These are phyloP conservation scores for Saturnia japonica DNA, from an alignment of 2,888 invertebrate genomes.

Conservation along the genomic window DNA sequence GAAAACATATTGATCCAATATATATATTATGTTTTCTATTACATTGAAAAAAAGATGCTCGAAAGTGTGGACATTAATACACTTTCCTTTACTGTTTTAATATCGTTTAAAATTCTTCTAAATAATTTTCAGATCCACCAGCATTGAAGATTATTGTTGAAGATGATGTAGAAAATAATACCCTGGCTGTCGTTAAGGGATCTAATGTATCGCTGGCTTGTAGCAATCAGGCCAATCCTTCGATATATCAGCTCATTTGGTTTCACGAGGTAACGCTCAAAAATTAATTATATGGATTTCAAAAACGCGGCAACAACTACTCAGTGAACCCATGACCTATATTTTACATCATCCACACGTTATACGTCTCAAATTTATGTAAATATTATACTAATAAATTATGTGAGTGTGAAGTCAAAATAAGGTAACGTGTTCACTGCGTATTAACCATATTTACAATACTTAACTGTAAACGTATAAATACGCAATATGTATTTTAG, in stretches of 20 bases:
- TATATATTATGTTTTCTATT: too few relatives aligned
- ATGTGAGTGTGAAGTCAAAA: background rate
- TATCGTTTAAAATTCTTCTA: background rate
- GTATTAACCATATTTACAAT: too few relatives aligned
- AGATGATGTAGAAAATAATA: constrained; percentile 52
- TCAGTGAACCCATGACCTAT: too few relatives aligned
- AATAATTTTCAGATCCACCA: constrained; percentile 56
- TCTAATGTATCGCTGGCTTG: constrained; percentile 61
- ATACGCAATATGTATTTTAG: constrained; percentile 40
- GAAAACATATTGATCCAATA: background rate
- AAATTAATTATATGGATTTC: background rate
- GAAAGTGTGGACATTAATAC: background rate
- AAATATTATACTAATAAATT: too few relatives aligned
- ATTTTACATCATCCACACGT: too few relatives aligned
- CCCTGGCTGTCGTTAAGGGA: constrained; percentile 59
- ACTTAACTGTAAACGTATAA: too few relatives aligned
- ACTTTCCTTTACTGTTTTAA: background rate
- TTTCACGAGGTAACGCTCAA: constrained; percentile 58
- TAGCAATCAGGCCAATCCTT: constrained; percentile 64
- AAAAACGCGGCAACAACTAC: too few relatives aligned
- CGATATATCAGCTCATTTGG: constrained; percentile 62
- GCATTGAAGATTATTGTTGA: constrained; percentile 56
- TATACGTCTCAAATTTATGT: too few relatives aligned
- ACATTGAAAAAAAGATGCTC: background rate
- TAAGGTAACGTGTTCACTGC: background rate